Conservation (phyloP, 2,797 vertebrate genomes). For the Lagorchestes hirsutus region DNA sequence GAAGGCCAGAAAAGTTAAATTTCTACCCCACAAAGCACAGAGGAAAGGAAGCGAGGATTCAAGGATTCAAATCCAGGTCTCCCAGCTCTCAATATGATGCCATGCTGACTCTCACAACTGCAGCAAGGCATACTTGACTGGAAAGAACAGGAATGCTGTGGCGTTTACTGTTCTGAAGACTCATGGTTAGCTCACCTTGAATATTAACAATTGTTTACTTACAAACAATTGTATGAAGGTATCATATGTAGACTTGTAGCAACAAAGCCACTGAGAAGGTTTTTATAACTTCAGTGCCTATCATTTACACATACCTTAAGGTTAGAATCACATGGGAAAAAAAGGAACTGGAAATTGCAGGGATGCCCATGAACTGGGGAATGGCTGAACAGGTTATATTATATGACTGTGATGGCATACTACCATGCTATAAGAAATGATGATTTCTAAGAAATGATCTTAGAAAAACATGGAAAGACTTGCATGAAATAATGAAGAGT, state of each 20-base stretch:
- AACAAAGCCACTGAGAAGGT: not conserved
- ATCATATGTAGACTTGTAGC: not conserved
- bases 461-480: not conserved
- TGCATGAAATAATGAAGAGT: not conserved
- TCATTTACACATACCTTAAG: not conserved
- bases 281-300: not conserved
- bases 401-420: not conserved
- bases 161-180: not conserved
- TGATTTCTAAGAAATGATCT: too few relatives aligned
- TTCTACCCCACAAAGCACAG: not conserved
- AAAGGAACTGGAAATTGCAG: not conserved
- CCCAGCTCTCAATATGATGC: not conserved
- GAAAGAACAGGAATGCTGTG: not conserved
- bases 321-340: not conserved
- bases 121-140: not conserved
- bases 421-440: not conserved
- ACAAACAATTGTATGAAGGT: not conserved
- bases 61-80: not conserved
- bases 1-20: not conserved
- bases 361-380: not conserved
- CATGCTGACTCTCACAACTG: not conserved
- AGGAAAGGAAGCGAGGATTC: not conserved
- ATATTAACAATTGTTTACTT: slow-evolving; percentile 17
- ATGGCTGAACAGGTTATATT: not conserved
- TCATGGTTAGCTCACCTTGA: slow-evolving; percentile 16